phyloP scores from a whole-genome alignment of 2,797 vertebrate genomes.

The Tangara arthus region DNA sequence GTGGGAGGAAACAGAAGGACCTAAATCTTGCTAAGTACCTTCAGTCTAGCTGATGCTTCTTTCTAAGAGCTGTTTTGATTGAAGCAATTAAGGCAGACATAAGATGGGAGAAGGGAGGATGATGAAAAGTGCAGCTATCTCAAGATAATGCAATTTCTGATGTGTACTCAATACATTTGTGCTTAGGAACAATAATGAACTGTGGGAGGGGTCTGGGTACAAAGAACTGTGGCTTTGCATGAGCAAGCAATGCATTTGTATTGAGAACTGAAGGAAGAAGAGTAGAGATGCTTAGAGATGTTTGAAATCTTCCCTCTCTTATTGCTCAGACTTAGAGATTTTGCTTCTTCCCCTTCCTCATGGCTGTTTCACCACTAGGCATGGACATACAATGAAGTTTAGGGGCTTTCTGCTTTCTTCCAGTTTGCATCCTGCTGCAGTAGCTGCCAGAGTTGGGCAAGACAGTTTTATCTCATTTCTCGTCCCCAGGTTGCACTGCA shows the following conservation, averaged over 20 bases:
- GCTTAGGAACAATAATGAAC: background rate
- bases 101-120: background rate
- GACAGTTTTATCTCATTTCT: background rate
- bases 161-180: background rate
- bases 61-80: background rate
- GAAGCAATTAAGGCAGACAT: background rate
- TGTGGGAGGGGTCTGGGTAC: background rate
- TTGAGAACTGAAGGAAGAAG: background rate
- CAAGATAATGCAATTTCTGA: background rate
- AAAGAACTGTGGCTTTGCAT: background rate
- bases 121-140: background rate
- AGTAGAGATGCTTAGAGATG: background rate
- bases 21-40: background rate
- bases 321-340: background rate
- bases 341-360: background rate
- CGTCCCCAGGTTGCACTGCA: background rate
- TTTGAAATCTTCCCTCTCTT: background rate
- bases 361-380: background rate
- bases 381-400: background rate
- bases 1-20: background rate
- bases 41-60: background rate
- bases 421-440: background rate
- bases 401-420: background rate
- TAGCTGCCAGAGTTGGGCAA: background rate
- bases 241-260: background rate